Conservation (phyloP, 1,140 invertebrate genomes). For the Bradynema listronoti region DNA sequence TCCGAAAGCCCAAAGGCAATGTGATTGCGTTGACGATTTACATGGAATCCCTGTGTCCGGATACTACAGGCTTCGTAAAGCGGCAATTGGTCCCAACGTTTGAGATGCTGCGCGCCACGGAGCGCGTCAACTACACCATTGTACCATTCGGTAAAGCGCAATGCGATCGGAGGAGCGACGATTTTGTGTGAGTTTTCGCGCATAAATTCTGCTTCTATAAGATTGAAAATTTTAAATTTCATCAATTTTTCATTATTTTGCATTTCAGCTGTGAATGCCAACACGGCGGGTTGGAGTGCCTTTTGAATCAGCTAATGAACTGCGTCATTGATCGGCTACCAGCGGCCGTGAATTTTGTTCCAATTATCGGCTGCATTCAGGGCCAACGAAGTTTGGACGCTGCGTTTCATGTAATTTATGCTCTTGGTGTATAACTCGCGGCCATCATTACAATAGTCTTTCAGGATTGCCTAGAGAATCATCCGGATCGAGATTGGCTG, state of each 20-base stretch:
- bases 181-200: constrained; percentile 41
- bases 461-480: too few relatives aligned
- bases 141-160: constrained; percentile 56
- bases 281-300: constrained; percentile 51
- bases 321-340: constrained; percentile 48
- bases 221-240: constrained; percentile 8
- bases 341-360: constrained; percentile 38
- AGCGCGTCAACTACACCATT: constrained; percentile 44
- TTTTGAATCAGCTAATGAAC: constrained; percentile 57
- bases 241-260: constrained; percentile 7
- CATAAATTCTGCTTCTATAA: constrained; percentile 13
- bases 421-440: too few relatives aligned
- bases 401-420: too few relatives aligned
- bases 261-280: constrained; percentile 48
- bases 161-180: constrained; percentile 40
- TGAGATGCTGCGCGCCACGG: constrained; percentile 29
- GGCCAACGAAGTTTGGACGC: constrained; percentile 37
- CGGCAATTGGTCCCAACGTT: constrained; percentile 50
- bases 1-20: constrained; percentile 18
- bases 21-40: too few relatives aligned
- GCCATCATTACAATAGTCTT: too few relatives aligned
- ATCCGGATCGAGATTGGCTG: too few relatives aligned
- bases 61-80: constrained; percentile 51
- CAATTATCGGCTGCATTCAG: constrained; percentile 50
- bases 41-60: constrained; percentile 56